Base-by-base conservation (phyloP, 2,888 invertebrate genomes). In the Cremastinae sp. region DNA sequence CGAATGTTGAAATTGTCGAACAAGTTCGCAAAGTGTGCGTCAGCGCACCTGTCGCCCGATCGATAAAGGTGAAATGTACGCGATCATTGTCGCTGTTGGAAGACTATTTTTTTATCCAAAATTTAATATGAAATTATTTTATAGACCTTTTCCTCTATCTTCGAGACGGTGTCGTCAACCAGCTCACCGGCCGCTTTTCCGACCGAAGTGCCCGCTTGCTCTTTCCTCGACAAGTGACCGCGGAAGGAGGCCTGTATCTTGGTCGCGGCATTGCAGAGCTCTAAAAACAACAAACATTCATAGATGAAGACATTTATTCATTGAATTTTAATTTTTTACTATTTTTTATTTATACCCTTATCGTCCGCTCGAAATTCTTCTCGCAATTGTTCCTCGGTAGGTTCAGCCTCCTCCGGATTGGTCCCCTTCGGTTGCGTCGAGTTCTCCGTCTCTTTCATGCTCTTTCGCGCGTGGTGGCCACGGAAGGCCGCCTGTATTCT, bases 191-290 rank as follows among this genome's bases (percentile, higher is more conserved):
- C 89, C 74, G 84, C 81, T 64, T 87, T 85, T 74, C 71, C 84
- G 79, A 82, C 75, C 64, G 85, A 78, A 53, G 80, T 62, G 35
- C 83, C 81, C 16, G 84, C 84, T 78, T 87, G 87, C 87, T 95
- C 92, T 91, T 96, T 96, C 87, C 95, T 93, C 51, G 96, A 94
- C 93, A 96, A 94, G 90, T 97, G 96, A 69, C 96, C 96, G 81
- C 96, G 93, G 92, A 97, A 97, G 14, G 96, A 96, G 5, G 97
- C 96, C 90, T 97, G 97, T 89, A 97, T 97, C 92, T 96, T 97
- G 61, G 95, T 95, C 39, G 97, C 97, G 2, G 96, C 96, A 90
- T 93, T 91, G 89, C 94, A 94, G 81, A 96, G 91, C 84, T 96
- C 96, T 96, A 92, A 3, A 74, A 78, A 80, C 65, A 43, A 28